Conservation (phyloP, 1,140 invertebrate genomes). For the Heliconius himera region DNA sequence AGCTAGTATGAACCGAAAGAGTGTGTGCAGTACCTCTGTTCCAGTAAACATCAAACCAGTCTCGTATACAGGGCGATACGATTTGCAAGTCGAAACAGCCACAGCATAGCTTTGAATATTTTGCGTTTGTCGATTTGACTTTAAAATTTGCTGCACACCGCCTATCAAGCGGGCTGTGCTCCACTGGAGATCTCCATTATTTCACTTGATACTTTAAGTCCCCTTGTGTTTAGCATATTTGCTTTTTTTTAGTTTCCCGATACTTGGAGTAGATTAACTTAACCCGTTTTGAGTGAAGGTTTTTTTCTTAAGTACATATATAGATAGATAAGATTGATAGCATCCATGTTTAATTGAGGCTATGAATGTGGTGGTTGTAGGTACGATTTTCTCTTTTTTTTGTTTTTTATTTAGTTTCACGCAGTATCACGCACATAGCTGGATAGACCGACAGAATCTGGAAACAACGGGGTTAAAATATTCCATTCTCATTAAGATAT, state of each 20-base stretch:
- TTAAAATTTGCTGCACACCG: slow-evolving; percentile 68
- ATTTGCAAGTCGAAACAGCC: slow-evolving; percentile 70
- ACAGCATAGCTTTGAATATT: slow-evolving; percentile 70
- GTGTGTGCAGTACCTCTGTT: neutral
- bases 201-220: slow-evolving; percentile 43
- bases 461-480: no score
- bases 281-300: neutral
- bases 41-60: slow-evolving; percentile 29
- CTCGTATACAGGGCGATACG: slow-evolving; percentile 41
- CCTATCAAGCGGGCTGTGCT: slow-evolving; percentile 56
- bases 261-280: slow-evolving; percentile 12
- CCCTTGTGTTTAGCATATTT: slow-evolving; percentile 25
- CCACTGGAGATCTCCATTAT: slow-evolving; percentile 47
- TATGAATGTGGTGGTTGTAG: neutral
- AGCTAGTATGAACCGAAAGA: neutral
- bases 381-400: no score
- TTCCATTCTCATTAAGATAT: no score
- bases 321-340: no score
- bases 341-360: no score
- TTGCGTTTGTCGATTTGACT: slow-evolving; percentile 69
- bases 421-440: no score
- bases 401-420: no score
- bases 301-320: neutral
- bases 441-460: no score
- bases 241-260: slow-evolving; percentile 11